phyloP scores from a whole-genome alignment of 2,888 invertebrate genomes.

The Philonicus albiceps region DNA sequence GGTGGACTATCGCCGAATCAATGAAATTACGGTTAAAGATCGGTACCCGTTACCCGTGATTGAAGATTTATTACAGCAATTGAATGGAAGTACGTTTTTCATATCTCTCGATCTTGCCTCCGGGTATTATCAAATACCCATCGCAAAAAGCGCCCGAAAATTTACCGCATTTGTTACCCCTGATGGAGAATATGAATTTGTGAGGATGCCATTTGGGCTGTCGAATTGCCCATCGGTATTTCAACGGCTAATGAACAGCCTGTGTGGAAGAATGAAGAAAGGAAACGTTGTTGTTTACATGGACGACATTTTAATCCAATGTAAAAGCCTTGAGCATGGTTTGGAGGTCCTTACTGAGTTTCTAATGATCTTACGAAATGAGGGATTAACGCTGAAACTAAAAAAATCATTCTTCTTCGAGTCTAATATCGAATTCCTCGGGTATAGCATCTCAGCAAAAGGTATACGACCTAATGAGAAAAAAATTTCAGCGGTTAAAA shows the following conservation, averaged over 20 bases:
- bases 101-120: neutral
- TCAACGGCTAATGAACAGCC: neutral
- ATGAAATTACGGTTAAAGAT: neutral
- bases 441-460: too few species aligned
- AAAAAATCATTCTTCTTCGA: too few species aligned
- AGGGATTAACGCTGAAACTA: neutral
- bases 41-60: neutral
- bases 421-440: too few species aligned
- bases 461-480: too few species aligned
- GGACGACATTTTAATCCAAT: neutral
- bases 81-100: neutral
- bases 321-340: too few species aligned
- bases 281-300: neutral
- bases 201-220: neutral
- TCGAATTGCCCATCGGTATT: too few species aligned
- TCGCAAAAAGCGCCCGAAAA: neutral
- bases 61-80: neutral
- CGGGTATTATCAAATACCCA: neutral
- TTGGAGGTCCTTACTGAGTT: neutral
- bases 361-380: neutral
- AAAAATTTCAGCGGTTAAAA: too few species aligned
- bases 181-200: neutral
- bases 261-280: neutral
- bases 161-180: neutral
- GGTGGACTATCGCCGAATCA: neutral